Evolutionary conservation across 2,888 invertebrate genomes (phyloP), one percentile per base, ranked within the genome.

Genomic region (Chymomyza procnemis): DNA sequence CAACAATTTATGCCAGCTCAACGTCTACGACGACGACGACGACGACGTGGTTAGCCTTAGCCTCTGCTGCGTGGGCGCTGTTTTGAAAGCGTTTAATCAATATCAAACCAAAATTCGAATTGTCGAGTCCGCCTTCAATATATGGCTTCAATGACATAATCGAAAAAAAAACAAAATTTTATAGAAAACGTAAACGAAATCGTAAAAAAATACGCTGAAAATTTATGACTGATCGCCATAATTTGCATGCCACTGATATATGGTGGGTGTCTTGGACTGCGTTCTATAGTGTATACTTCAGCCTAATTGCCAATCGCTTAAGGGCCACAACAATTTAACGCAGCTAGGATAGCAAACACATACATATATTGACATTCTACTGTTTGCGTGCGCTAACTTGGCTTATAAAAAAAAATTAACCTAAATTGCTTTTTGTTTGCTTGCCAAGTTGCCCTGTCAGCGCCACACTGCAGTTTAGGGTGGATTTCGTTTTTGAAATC

Each of bases 41-140:
- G 57, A 58, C 64, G 78, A 76, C 69, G 80, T 77, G 80, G 70
- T 80, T 83, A 70, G 66, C 9, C 34, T n/a, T n/a, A n/a, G n/a
- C n/a, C n/a, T n/a, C n/a, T 30, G 59, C 56, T 56, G 84, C 79
- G 80, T 81, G 80, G 80, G 80, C 72, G 79, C 72, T 68, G 71
- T 70, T 78, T 79, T 66, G n/a, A 41, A 41, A 41, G 34, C 34
- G 34, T 41, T 41, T 41, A 41, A 41, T 41, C 34, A 41, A 41
- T 12, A 41, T 41, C 9, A 71, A 61, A 61, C 59, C 12, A 41
- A 63, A 16, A 18, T 73, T 73, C 64, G 57, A 66, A 66, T 41
- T 41, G 34, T 72, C 64, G 64, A 64, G 73, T 67, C 57, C 57
- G 59, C 60, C 63, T 61, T 54, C 69, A 70, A 65, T 64, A 65